Conservation (phyloP, 2,888 invertebrate species). For the Selenia dentaria region DNA sequence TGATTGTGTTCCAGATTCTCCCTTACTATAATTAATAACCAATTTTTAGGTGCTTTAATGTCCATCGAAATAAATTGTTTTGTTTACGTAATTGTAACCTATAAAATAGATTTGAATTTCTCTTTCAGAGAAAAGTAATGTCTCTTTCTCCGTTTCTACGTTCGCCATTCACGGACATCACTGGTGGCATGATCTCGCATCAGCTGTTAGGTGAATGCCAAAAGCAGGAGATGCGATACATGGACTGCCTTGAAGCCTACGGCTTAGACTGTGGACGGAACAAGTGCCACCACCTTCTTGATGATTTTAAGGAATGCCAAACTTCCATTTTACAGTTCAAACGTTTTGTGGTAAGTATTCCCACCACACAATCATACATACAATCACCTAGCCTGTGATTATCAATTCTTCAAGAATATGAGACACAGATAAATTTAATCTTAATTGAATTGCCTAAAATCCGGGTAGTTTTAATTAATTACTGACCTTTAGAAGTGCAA, state of each 20-base stretch:
- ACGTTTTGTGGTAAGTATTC: conserved; percentile 83
- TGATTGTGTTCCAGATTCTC: no score
- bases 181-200: conserved; percentile 86
- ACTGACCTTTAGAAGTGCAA: no score
- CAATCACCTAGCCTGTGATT: no score
- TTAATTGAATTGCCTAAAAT: no score
- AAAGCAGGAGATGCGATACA: conserved; percentile 87
- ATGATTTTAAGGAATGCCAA: conserved; percentile 90
- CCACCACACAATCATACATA: no score
- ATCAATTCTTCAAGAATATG: no score
- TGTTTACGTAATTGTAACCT: conserved; percentile 72
- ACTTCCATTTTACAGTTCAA: conserved; percentile 83
- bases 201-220: conserved; percentile 88
- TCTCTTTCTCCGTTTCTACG: conserved; percentile 87
- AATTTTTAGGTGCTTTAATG: no score
- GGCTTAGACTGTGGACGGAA: conserved; percentile 86
- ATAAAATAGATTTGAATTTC: conserved; percentile 23
- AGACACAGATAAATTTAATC: no score
- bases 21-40: no score
- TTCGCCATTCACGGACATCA: conserved; percentile 89
- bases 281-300: conserved; percentile 86
- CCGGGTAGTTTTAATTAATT: no score
- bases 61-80: no score
- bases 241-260: conserved; percentile 93
- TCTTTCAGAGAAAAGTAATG: conserved; percentile 63